phyloP scores from a whole-genome alignment of 1,140 invertebrate species.

The Zaprionus inermis region DNA sequence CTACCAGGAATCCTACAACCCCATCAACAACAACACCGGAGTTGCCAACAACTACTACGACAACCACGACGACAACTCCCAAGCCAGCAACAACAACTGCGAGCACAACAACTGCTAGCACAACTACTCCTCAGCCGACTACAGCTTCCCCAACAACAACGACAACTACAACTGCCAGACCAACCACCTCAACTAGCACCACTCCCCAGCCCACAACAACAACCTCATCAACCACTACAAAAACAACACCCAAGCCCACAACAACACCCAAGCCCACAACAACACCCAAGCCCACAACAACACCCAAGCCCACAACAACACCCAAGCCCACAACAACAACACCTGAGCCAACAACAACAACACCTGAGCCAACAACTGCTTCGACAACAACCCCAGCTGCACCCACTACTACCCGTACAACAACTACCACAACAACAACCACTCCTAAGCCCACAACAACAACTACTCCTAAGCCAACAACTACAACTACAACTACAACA shows the following conservation, averaged over 20 bases:
- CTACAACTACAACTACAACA: conserved; percentile 8
- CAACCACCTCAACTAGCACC: conserved; percentile 15
- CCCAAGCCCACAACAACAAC: conserved; percentile 8
- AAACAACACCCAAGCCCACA: neutral
- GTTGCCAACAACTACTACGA: conserved; percentile 16
- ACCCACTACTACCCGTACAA: conserved; percentile 18
- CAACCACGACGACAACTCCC: conserved; percentile 15
- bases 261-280: neutral
- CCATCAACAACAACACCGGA: neutral
- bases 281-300: conserved; percentile 9
- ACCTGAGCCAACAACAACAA: neutral
- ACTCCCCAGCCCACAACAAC: neutral
- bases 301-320: neutral
- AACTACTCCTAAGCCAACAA: neutral
- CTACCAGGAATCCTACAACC: neutral
- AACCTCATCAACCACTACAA: neutral
- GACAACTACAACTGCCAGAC: conserved; percentile 8
- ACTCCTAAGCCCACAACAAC: conserved; percentile 14
- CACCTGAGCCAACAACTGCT: conserved; percentile 25
- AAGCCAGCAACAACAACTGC: neutral
- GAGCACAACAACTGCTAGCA: conserved; percentile 11
- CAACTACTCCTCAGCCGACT: neutral
- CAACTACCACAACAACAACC: conserved; percentile 5
- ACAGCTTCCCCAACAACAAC: conserved; percentile 7
- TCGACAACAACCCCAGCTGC: neutral